A percentile compares a stretch with the other conserved stretches of the same genome.
These are phyloP conservation scores for Agrochola lychnidis DNA, from an alignment of 2,888 invertebrate species.

Conservation along the genomic window DNA sequence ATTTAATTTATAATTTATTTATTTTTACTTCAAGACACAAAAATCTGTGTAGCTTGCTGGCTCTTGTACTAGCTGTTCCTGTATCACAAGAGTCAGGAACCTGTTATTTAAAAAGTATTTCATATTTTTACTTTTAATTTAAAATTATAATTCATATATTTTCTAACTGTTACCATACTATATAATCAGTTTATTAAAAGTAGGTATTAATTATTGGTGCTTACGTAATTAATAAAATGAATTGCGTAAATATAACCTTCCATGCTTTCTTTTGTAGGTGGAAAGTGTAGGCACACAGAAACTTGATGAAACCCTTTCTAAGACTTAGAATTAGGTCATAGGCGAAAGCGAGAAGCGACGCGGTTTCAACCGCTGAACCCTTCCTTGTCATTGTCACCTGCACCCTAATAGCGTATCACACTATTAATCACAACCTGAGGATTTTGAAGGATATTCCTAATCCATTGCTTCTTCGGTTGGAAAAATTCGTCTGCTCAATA, in stretches of 20 bases:
- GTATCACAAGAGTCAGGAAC: no score
- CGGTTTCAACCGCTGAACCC: not conserved
- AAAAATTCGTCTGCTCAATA: not conserved
- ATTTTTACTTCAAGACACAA: no score
- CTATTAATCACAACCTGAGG: not conserved
- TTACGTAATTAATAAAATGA: constrained; percentile 77
- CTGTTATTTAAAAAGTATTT: no score
- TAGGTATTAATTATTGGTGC: constrained; percentile 81
- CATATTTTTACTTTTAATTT: not conserved
- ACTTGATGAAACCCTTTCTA: constrained; percentile 28
- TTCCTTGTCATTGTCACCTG: not conserved
- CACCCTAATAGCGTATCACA: not conserved
- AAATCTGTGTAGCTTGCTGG: no score
- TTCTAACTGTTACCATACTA: not conserved
- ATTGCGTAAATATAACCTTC: constrained; percentile 68
- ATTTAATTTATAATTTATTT: no score
- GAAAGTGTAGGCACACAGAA: constrained; percentile 31
- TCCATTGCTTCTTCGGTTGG: not conserved
- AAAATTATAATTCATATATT: not conserved
- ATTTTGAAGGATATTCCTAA: not conserved
- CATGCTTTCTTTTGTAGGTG: constrained; percentile 52
- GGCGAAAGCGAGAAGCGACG: constrained; percentile 25
- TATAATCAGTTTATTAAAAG: constrained; percentile 54
- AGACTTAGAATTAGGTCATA: not conserved
- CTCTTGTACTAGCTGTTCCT: no score